Evolutionary conservation across 2,113 vertebrate species (phyloP), one percentile per base, ranked within the genome.

Genomic region (Saguinus imperator): DNA sequence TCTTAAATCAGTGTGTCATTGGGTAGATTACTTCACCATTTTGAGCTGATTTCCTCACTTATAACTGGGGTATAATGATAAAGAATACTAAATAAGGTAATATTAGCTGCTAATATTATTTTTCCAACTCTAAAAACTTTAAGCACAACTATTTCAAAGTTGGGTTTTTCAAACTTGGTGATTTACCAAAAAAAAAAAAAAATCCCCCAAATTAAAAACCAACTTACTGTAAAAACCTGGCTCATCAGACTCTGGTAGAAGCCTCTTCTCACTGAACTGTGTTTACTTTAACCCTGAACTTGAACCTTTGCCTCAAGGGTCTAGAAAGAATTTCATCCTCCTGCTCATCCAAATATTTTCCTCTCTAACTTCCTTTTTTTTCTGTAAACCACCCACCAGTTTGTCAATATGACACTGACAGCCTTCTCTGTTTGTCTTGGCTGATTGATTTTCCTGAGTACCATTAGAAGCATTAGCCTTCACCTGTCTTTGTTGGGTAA

Each of bases 311-410:
- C 40, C 89, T 88, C 89, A 50, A 92, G 91, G 89, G 70, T 83
- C 66, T 95, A 95, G 57, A 94, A 97, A 82, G 84, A 97, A 97
- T 98, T 93, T 96, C 58, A 85, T 85, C 58, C 35, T 96, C 87
- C 89, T 92, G 84, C 70, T 87, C 83, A 94, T 72, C 79, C 43
- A 95, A 77, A 92, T 48, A 93, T 52, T 96, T 25, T 75, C 43
- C 48, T 94, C 7, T 66, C 32, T 20, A 64, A 64, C 48, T 94
- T 91, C 45, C 57, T 82, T 72, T 73, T 75, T 66, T 88, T 95
- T 72, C 35, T 23, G 14, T 83, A 79, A 90, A 90, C 85, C 81
- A 95, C 87, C 92, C 94, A 76, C 58, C 25, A 83, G 35, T 82
- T 96, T 0, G 0, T 81, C n/a, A 58, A 37, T 23, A 48, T n/a